Evolutionary conservation across 2,113 vertebrate genomes (phyloP), one percentile per base, ranked within the genome.

Genomic region (Forbesichthys papilliferus): DNA sequence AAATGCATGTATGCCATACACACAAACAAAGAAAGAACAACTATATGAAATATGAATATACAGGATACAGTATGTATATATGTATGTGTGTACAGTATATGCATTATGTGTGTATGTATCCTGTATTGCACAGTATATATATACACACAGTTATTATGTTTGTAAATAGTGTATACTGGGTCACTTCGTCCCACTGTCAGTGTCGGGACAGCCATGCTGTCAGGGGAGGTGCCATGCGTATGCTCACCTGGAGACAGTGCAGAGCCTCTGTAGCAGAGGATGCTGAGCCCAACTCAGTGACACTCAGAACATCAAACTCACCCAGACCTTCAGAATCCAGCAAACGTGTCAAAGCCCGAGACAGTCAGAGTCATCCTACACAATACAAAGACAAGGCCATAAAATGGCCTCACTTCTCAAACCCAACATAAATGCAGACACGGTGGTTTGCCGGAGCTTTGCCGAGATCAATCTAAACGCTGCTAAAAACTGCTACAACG

Each of bases 191-290:
- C 69, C 64, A 66, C 7, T 55, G 76, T 72, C 11, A 9, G 53
- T 52, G 69, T 70, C 75, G 9, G 87, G 80, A 72, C 78, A 84
- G 76, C 64, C 68, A 66, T 54, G 64, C 70, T 81, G 80, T 85
- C 85, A 85, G 55, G 59, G 16, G 76, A 80, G 81, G 60, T 78
- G 81, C 74, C 13, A 63, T 42, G 58, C 33, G 79, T 71, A 72
- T 84, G 76, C 79, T 83, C 79, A 72, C 70, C 76, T 8, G 12
- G 68, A 69, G 59, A 77, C 59, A 82, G 70, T 10, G 42, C 18
- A 0, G 20, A 66, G 69, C 74, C 77, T 73, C 72, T 63, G 74
- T 47, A 69, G 74, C 57, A 75, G 69, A 73, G 73, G 64, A 69
- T 79, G 75, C 73, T 80, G 73, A 55, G 68, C 68, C 64, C 63